Base-by-base conservation (phyloP, 2,797 vertebrate genomes). In the Siniperca scherzeri region DNA sequence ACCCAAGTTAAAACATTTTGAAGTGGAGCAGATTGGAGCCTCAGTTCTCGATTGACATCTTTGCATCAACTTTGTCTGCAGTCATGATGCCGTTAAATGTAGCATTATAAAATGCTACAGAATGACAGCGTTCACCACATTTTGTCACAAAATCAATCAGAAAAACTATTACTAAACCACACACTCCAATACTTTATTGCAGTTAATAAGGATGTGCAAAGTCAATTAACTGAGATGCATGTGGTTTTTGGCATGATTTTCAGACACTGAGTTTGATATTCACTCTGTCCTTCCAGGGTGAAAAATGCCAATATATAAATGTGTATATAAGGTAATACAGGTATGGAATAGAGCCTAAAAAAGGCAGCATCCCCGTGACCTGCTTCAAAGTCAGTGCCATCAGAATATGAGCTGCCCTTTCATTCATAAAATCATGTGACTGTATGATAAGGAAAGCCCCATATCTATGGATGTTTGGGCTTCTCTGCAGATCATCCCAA, bases 391-490 rank as follows among this genome's bases (percentile, higher is more conserved):
- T 78, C 80, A 75, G 64, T 44, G 59, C n/a, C 61, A 68, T 36
- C 13, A 14, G 46, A 62, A 69, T 38, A 86, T 67, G 57, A 80
- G 73, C 68, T 9, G 27, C 30, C 25, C 76, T 84, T 88, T 81
- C 67, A 76, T 38, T 88, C 48, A 76, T 36, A 75, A 76, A 83
- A 71, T 87, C 80, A 78, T 71, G 74, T 77, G 81, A 84, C 70
- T 77, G 14, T 19, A 74, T 60, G 81, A 87, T 89, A 85, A 88
- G 67, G 30, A 71, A 78, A 83, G 70, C 36, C 83, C 48, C 55
- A 57, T 81, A 85, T 70, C 72, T 83, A 25, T 77, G 78, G 73
- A 71, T 84, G 40, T 82, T 87, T 82, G 44, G 77, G 57, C 21
- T 30, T 80, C 71, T 59, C 57, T 75, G 64, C 13, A 53, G 68